Evolutionary conservation across 2,797 vertebrate genomes (phyloP).

Genomic region (Morelia viridis): DNA sequence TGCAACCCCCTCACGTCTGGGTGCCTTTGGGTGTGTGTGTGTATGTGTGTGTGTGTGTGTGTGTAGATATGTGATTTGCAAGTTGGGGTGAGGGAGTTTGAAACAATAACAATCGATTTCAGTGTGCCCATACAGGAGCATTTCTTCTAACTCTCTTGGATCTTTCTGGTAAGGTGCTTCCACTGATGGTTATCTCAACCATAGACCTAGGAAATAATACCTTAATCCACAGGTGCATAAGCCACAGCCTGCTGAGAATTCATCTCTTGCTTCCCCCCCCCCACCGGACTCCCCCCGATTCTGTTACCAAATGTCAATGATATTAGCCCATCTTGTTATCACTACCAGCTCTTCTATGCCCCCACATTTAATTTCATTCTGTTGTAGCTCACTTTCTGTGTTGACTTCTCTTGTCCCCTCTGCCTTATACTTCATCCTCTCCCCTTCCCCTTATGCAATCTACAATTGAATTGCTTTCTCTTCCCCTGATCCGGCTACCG

Average conservation of each 20-base stretch:
- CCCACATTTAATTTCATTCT: neutral
- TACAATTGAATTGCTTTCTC: neutral
- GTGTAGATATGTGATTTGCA: conserved; percentile 58
- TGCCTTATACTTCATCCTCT: neutral
- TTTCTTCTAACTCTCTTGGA: conserved; percentile 36
- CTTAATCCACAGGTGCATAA: conserved; percentile 4
- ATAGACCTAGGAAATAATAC: conserved; percentile 36
- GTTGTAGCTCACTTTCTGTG: neutral
- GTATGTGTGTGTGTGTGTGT: conserved; percentile 51
- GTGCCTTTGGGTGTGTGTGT: conserved; percentile 41
- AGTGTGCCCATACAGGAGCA: neutral
- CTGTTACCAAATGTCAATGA: neutral
- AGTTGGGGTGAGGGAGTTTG: conserved; percentile 64
- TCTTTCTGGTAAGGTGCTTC: conserved; percentile 42
- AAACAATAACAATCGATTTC: conserved; percentile 64
- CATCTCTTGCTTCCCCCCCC: neutral
- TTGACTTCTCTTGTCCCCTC: neutral
- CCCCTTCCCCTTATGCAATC: neutral
- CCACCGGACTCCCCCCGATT: neutral
- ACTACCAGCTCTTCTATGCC: neutral
- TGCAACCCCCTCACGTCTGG: conserved; percentile 67
- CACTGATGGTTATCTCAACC: neutral
- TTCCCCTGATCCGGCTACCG: neutral
- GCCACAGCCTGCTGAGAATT: neutral
- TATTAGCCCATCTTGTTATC: neutral